Base-by-base conservation (phyloP, 2,797 vertebrate species). In the Dryobates pubescens region DNA sequence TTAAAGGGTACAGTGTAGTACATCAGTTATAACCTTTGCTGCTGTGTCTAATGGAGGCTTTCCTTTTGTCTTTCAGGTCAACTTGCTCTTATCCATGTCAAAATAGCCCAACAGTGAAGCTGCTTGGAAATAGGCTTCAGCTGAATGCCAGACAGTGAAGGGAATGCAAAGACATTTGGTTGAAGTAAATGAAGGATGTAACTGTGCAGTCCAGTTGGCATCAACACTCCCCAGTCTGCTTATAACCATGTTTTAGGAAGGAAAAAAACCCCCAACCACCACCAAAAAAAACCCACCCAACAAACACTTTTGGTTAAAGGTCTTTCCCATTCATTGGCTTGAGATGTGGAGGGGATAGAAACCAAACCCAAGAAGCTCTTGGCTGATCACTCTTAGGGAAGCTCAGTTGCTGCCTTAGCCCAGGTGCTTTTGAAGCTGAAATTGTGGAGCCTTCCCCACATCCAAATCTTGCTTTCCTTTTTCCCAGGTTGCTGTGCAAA, bases 51-150 rank as follows among this genome's bases (percentile, higher is more conserved):
- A 97, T 1, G 0, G 6, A 29, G 47, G 13, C 71, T 89, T 89
- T 90, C 4, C 18, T 59, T 86, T 92, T 93, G 67, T 88, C 43
- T 98, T 98, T 92, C 97, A 99, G 99, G 97, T 99, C 93, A 99
- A 98, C 95, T 97, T 99, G 53, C 97, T 99, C 93, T 96, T 99
- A 86, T 99, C 98, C 0, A 96, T 98, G 95, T 98, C 98, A 96
- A 99, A 99, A 90, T 99, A 99, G 97, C 85, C 83, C 24, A 80
- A 0, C 17, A 8, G 41, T 17, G 12, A 32, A 54, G 38, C 79
- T 61, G 62, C 45, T 74, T 70, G n/a, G 69, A 57, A 59, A 43
- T 32, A 58, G 22, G 5, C 51, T 51, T 73, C 51, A 57, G 47
- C 49, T 38, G 80, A 86, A 58, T 78, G 41, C 51, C 84, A 27